Evolutionary conservation across 2,113 vertebrate species (phyloP), one percentile per base, ranked within the genome.

Genomic region (Hemibagrus wyckioides): DNA sequence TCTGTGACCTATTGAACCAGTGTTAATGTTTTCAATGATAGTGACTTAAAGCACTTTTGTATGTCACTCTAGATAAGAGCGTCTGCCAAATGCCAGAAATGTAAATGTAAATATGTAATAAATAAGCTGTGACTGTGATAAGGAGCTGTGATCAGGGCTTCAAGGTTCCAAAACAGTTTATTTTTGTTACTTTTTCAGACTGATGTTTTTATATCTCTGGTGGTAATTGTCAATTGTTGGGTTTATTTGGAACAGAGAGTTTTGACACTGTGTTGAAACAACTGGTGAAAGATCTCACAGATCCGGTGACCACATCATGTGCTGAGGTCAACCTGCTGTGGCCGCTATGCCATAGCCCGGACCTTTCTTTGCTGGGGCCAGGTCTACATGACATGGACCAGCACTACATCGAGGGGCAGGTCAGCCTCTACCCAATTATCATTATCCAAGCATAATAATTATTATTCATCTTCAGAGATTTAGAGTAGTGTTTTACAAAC

Each of bases 371-470:
- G 88, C 90, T 97, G 0, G 95, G 96, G 87, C 95, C 96, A 56
- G 94, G 94, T 67, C 90, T 96, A 33, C 95, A 95, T 54, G 95
- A 96, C 83, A 95, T 94, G 71, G 95, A 97, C 90, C 97, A 97
- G 85, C 91, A 93, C 90, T 97, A 96, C 94, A 96, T 97, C 0
- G 97, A 99, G 92, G 96, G 98, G 65, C 97, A 99, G 97, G 98
- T 98, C 57, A 57, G 79, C 13, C 41, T 83, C 63, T 56, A 28
- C 28, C 36, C 80, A 82, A 28, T 61, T 61, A 57, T 0, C 19
- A 23, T 57, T 36, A 7, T 80, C 30, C 6, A 57, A 48, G 44
- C 5, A 71, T 23, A 71, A 71, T 19, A 71, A 69, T 19, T 2
- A 80, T 80, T 57, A 19, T 57, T 9, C 19, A 39, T 80, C 21